Evolutionary conservation across 2,797 vertebrate genomes (phyloP).

Genomic region (Poeciliopsis gracilis): DNA sequence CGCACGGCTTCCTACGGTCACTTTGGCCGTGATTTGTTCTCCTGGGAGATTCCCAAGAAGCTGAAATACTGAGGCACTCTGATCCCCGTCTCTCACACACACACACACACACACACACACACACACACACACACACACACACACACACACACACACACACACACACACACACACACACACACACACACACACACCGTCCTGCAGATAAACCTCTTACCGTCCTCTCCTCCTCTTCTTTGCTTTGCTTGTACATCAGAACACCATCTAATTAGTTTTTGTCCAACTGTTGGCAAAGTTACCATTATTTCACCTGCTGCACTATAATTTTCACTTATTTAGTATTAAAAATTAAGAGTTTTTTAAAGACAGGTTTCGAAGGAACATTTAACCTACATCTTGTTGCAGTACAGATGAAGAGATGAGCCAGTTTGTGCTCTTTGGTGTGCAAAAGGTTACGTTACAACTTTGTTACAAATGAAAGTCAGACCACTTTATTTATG

Average conservation of each 20-base stretch:
- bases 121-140: conserved; percentile 3
- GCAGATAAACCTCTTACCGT: conserved; percentile 83
- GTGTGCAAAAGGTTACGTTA: not conserved
- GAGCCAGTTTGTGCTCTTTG: not conserved
- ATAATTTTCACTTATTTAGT: not conserved
- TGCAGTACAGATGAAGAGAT: conserved; percentile 2
- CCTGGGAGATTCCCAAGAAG: conserved; percentile 94
- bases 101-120: conserved; percentile 4
- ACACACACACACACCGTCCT: conserved; percentile 70
- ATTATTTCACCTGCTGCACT: not conserved
- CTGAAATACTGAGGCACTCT: conserved; percentile 85
- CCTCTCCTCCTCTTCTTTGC: not conserved
- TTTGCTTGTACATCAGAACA: conserved; percentile 9
- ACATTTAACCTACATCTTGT: not conserved
- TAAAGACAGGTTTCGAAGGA: not conserved
- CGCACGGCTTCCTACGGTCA: conserved; percentile 94
- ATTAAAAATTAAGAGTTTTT: not conserved
- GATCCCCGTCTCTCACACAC: conserved; percentile 58
- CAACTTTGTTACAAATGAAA: conserved; percentile 38
- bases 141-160: conserved; percentile 41
- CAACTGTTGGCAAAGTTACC: not conserved
- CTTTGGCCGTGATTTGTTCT: conserved; percentile 92
- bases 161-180: too few species aligned
- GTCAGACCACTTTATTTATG: not conserved
- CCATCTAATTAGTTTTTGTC: conserved; percentile 19